Evolutionary conservation across 2,888 invertebrate genomes (phyloP).

Genomic region (Noctua janthina): DNA sequence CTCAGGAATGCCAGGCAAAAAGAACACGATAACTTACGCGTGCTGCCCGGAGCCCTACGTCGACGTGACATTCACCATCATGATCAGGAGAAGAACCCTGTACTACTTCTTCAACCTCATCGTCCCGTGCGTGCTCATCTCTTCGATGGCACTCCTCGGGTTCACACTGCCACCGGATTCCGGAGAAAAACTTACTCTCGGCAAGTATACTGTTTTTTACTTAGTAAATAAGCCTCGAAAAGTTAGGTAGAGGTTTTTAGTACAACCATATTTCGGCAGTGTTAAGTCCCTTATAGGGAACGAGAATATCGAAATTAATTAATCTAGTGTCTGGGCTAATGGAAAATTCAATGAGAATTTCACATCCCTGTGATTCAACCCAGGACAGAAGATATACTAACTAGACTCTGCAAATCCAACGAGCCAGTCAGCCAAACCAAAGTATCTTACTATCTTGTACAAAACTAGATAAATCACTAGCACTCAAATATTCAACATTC

Average conservation of each 20-base stretch:
- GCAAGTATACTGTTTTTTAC: conserved; percentile 88
- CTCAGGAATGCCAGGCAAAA: conserved; percentile 97
- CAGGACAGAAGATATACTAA: background rate
- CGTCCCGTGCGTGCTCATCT: conserved; percentile 99
- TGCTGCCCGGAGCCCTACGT: conserved; percentile 98
- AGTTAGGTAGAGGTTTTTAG: background rate
- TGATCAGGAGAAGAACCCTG: conserved; percentile 98
- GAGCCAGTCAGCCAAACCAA: conserved; percentile 5
- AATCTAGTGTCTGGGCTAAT: background rate
- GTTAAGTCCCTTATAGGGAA: background rate
- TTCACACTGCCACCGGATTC: conserved; percentile 99
- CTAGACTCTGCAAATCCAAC: background rate
- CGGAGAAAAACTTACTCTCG: conserved; percentile 98
- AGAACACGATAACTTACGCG: conserved; percentile 97
- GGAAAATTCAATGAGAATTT: background rate
- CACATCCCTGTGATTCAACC: background rate
- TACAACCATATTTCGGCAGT: background rate
- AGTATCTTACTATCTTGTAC: background rate
- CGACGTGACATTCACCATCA: conserved; percentile 98
- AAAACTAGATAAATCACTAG: conserved; percentile 35
- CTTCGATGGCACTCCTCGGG: conserved; percentile 99
- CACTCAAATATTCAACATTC: conserved; percentile 39
- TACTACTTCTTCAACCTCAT: conserved; percentile 99
- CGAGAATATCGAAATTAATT: background rate
- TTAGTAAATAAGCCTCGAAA: background rate